These are phyloP conservation scores for Heterocephalus glaber DNA, from an alignment of 2,113 vertebrate species.

Conservation along the genomic window DNA sequence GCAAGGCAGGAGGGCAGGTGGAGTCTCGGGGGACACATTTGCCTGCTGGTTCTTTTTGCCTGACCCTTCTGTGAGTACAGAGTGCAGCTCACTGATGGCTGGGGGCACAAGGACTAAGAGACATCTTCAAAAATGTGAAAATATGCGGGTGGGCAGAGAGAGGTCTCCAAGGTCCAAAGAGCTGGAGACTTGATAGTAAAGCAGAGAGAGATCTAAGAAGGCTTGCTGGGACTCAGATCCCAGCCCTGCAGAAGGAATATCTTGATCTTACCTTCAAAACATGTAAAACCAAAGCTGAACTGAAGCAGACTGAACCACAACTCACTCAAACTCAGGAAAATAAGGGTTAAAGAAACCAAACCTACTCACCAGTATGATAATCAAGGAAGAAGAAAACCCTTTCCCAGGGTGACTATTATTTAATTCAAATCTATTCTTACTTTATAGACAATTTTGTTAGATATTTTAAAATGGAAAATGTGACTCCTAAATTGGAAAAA, in stretches of 20 bases:
- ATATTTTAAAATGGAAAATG: neutral
- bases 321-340: neutral
- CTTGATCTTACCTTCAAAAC: slow-evolving; percentile 44
- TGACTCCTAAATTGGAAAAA: neutral
- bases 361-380: neutral
- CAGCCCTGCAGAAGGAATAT: neutral
- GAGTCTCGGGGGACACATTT: neutral
- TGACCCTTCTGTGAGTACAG: neutral
- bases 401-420: neutral
- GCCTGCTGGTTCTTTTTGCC: neutral
- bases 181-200: neutral
- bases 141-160: neutral
- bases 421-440: neutral
- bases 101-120: neutral
- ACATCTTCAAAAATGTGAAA: slow-evolving; percentile 22
- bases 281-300: neutral
- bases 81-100: neutral
- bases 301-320: neutral
- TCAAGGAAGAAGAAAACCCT: neutral
- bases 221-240: neutral
- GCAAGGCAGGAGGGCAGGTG: no score
- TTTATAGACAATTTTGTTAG: neutral
- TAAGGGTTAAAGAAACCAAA: neutral
- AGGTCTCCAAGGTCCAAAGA: neutral
- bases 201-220: neutral